These are phyloP conservation scores for Pseudococcus longispinus DNA, from an alignment of 2,888 invertebrate genomes.

Conservation along the genomic window DNA sequence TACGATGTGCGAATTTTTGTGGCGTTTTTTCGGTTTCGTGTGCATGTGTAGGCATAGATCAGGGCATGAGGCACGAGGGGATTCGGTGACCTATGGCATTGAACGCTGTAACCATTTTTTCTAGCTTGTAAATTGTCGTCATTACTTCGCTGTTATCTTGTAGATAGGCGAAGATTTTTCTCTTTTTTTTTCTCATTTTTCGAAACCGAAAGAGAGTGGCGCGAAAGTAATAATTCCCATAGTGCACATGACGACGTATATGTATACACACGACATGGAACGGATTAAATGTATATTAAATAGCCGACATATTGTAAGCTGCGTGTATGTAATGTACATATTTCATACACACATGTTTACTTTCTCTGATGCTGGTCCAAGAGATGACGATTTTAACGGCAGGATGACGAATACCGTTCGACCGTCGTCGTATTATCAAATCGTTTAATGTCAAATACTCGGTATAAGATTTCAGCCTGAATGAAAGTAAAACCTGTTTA, in stretches of 20 bases:
- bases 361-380: background rate
- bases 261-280: background rate
- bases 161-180: background rate
- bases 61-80: too few species aligned
- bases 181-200: background rate
- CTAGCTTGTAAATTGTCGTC: conserved; percentile 6
- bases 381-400: conserved; percentile 5
- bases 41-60: background rate
- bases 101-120: background rate
- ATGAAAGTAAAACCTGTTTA: background rate
- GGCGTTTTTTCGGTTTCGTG: background rate
- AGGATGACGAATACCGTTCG: conserved; percentile 11
- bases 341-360: background rate
- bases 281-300: conserved; percentile 11
- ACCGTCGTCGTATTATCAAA: background rate
- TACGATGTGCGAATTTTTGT: background rate
- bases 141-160: background rate
- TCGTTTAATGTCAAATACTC: background rate
- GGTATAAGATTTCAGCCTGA: background rate
- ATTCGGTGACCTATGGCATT: background rate
- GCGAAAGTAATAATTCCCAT: conserved; percentile 6
- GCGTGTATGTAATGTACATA: background rate
- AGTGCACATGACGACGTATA: conserved; percentile 3
- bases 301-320: background rate
- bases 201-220: background rate